Base-by-base conservation (phyloP, 2,888 invertebrate species). In the Lepidonotus clava region DNA sequence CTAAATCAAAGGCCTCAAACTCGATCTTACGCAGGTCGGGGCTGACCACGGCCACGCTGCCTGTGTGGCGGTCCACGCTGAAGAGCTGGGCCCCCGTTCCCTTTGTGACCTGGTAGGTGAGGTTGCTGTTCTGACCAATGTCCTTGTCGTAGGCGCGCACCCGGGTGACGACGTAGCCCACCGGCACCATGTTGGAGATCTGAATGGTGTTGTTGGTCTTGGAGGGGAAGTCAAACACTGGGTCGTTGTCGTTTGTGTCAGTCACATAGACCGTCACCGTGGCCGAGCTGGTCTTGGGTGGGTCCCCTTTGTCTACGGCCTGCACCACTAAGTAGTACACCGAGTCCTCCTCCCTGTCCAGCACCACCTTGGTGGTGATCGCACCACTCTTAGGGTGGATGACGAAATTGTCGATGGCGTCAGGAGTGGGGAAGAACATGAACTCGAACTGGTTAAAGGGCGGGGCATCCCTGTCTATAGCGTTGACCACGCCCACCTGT, bases 311-410 rank as follows among this genome's bases (percentile, higher is more conserved):
- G 46, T 89, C 89, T 32, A 67, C 53, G 5, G 90, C 89, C n/a
- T 84, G 66, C 5, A 90, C 88, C 32, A 88, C 83, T n/a, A 90
- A 86, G 40, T 90, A 87, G 53, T 88, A 90, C 5, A 87, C 88
- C 5, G 87, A 34, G 32, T 85, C 77, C 14, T 77, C 67, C 71
- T 90, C 90, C 6, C 90, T 86, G 84, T 90, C 89, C 76, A 90
- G 80, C 97, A 96, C 77, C 34, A 36, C 46, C n/a, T 51, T 86
- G 0, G 98, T 98, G 1, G 96, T 96, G 0, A 99, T 96, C 14
- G 97, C 95, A 0, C 98, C 99, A 0, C 97, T 96, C 84, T 96
- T 95, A 0, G 97, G 95, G 93, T 98, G 98, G 84, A 99, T 97
- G 4, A 96, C 96, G 93, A 99, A 98, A 95, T 97, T 95, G 92